phyloP scores from a whole-genome alignment of 2,113 vertebrate species.

The Corythornis cristatus region DNA sequence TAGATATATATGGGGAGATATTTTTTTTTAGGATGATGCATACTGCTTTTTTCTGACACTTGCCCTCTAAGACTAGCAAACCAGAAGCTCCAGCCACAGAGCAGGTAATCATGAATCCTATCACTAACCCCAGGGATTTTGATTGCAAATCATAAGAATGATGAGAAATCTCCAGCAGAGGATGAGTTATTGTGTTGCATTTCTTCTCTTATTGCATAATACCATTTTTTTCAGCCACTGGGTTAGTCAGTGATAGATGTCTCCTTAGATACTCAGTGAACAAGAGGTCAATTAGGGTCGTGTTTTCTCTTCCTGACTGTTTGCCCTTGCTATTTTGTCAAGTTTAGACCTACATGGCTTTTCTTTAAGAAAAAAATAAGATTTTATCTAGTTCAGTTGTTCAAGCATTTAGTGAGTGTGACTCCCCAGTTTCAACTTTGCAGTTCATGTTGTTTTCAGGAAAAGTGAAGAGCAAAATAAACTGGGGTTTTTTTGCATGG shows the following conservation, averaged over 20 bases:
- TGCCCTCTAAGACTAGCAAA: background rate
- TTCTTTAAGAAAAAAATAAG: background rate
- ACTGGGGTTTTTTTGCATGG: background rate
- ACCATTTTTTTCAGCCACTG: background rate
- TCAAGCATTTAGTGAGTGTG: background rate
- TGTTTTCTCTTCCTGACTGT: background rate
- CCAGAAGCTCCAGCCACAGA: background rate
- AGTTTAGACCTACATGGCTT: rapidly evolving
- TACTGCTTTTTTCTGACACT: background rate
- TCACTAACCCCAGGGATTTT: background rate
- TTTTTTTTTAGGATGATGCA: background rate
- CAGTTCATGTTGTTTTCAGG: background rate
- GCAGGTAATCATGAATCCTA: background rate
- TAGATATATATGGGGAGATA: rapidly evolving
- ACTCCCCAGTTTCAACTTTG: background rate
- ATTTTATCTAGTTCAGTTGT: background rate
- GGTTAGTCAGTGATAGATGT: background rate
- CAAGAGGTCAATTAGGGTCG: background rate
- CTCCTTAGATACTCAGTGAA: background rate
- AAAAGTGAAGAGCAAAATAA: background rate
- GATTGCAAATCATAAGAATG: background rate
- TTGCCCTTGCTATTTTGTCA: background rate
- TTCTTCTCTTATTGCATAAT: background rate
- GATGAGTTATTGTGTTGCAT: background rate
- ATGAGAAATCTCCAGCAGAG: background rate